Evolutionary conservation across 2,113 vertebrate species (phyloP).

Genomic region (Noturus placidus): DNA sequence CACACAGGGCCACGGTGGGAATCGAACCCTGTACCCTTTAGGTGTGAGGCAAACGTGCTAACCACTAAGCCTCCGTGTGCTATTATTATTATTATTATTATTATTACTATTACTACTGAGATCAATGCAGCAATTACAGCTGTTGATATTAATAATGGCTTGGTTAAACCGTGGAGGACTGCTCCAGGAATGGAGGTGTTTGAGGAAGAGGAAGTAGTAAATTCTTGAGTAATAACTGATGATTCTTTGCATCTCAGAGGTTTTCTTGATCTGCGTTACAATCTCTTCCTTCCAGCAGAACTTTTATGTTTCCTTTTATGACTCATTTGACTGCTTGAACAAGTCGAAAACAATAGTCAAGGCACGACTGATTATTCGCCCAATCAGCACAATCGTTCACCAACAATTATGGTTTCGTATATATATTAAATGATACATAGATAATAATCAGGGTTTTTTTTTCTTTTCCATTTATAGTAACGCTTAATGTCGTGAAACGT

Average conservation of each 20-base stretch:
- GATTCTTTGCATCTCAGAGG: not conserved
- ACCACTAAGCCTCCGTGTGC: too few species aligned
- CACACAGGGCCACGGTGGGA: too few species aligned
- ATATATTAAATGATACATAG: too few species aligned
- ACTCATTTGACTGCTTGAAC: too few species aligned
- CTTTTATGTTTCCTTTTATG: not conserved
- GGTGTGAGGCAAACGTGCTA: too few species aligned
- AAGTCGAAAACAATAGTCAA: too few species aligned
- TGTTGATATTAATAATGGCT: not conserved
- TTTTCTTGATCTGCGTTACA: not conserved
- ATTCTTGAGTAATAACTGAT: not conserved
- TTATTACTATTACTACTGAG: not conserved
- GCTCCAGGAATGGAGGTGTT: not conserved
- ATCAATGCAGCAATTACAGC: conserved; percentile 7
- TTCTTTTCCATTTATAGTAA: too few species aligned
- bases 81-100: too few species aligned
- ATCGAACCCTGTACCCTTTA: too few species aligned
- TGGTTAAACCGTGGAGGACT: not conserved
- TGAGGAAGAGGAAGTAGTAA: not conserved
- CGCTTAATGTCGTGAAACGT: too few species aligned
- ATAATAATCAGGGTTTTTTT: too few species aligned
- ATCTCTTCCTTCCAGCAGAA: not conserved
- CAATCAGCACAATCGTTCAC: not conserved
- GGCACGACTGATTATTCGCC: not conserved
- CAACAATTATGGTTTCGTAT: not conserved